Evolutionary conservation across 1,140 invertebrate species (phyloP).

Genomic region (Heterodera schachtii): DNA sequence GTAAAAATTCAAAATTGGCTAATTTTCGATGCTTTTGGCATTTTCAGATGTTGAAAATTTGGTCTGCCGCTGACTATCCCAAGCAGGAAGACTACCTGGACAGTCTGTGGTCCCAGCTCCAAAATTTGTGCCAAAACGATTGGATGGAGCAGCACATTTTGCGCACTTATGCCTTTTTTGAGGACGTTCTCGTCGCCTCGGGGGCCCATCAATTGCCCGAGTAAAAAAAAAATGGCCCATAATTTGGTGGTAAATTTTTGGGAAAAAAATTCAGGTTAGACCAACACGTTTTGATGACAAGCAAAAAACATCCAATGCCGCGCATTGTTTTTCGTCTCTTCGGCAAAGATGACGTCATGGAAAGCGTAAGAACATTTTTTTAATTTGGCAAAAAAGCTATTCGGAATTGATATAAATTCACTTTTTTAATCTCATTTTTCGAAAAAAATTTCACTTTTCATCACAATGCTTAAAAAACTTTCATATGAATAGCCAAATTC

Average conservation of each 20-base stretch:
- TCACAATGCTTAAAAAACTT: too few relatives aligned
- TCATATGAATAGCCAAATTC: too few relatives aligned
- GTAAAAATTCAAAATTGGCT: neutral
- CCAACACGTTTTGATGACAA: conserved; percentile 71
- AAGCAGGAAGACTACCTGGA: conserved; percentile 98
- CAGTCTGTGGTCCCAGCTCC: conserved; percentile 92
- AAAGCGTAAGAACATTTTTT: conserved; percentile 69
- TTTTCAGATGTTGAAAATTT: conserved; percentile 76
- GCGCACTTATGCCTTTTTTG: conserved; percentile 91
- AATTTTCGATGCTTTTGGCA: conserved; percentile 9
- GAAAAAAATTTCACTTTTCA: neutral
- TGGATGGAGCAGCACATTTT: conserved; percentile 96
- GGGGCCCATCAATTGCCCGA: conserved; percentile 89
- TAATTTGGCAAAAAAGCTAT: neutral
- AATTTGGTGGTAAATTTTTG: too few relatives aligned
- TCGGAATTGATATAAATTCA: neutral
- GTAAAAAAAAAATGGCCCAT: conserved; percentile 24
- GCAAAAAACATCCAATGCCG: conserved; percentile 76
- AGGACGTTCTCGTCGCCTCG: conserved; percentile 89
- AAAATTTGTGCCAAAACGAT: conserved; percentile 86
- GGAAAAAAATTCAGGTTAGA: conserved; percentile 73
- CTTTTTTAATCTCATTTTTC: neutral
- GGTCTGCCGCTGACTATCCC: conserved; percentile 86
- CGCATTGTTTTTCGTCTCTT: conserved; percentile 76
- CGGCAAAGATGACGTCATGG: conserved; percentile 97